Percentiles rank a stretch among this genome's conserved stretches.
phyloP scores from a whole-genome alignment of 2,797 vertebrate genomes.

The Sphenopsis melanotis region DNA sequence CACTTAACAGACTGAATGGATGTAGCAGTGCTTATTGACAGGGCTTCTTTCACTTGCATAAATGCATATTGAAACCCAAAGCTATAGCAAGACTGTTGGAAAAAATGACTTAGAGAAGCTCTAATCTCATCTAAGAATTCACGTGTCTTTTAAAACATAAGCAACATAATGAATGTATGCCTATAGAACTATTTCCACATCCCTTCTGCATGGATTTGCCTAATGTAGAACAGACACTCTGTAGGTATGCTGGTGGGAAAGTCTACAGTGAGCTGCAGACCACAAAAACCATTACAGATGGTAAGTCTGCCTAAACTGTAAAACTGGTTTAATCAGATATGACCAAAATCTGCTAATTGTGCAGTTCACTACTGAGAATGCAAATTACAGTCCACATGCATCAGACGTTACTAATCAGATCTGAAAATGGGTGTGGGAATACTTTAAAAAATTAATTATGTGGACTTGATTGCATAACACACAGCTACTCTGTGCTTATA shows the following conservation, averaged over 20 bases:
- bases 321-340: conserved; percentile 33
- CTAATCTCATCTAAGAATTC: background rate
- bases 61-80: background rate
- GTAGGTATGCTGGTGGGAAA: background rate
- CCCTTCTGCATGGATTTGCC: background rate
- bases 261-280: background rate
- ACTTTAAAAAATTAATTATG: background rate
- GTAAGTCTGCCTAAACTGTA: background rate
- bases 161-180: fast-evolving
- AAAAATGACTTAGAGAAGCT: background rate
- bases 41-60: background rate
- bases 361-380: conserved; percentile 15
- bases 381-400: conserved; percentile 20
- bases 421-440: conserved; percentile 48
- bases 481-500: background rate
- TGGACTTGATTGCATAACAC: conserved; percentile 28
- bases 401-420: conserved; percentile 1
- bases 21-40: background rate
- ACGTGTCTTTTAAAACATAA: background rate
- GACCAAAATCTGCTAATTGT: conserved; percentile 39
- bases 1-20: background rate
- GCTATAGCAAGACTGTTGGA: background rate
- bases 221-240: background rate
- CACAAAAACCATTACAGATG: conserved; percentile 15
- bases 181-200: background rate